Conservation (phyloP, 1,140 invertebrate genomes). For the Periplaneta americana region DNA sequence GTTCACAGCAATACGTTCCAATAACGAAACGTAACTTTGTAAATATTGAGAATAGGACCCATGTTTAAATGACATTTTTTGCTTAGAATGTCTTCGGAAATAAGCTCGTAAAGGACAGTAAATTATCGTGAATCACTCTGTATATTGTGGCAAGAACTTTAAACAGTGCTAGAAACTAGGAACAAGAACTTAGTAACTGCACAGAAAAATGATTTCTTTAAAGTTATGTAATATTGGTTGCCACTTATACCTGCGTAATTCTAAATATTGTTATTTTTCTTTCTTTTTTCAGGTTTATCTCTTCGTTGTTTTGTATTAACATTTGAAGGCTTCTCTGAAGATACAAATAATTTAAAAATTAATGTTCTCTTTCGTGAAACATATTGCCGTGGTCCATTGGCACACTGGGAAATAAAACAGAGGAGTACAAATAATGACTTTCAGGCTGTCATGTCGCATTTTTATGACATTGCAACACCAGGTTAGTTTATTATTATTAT, state of each 20-base stretch:
- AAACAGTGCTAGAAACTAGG: no score
- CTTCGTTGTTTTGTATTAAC: not conserved
- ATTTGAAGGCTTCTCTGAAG: not conserved
- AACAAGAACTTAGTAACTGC: no score
- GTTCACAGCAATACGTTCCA: no score
- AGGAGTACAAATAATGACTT: not conserved
- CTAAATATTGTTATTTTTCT: not conserved
- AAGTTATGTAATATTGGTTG: no score
- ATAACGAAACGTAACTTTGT: no score
- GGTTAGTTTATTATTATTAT: not conserved
- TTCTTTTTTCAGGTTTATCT: not conserved
- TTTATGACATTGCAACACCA: conserved; percentile 1
- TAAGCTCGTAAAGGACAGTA: no score
- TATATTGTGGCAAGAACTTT: no score
- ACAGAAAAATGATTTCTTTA: no score
- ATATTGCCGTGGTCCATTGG: not conserved
- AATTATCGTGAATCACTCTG: no score
- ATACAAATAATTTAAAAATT: not conserved
- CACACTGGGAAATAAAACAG: not conserved
- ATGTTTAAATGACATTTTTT: no score
- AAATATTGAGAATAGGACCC: no score
- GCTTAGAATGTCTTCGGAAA: no score
- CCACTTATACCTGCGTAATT: not conserved
- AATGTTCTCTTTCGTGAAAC: not conserved
- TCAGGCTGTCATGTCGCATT: conserved; percentile 3